Base-by-base conservation (phyloP, 2,888 invertebrate species). In the Leptinotarsa juncta region DNA sequence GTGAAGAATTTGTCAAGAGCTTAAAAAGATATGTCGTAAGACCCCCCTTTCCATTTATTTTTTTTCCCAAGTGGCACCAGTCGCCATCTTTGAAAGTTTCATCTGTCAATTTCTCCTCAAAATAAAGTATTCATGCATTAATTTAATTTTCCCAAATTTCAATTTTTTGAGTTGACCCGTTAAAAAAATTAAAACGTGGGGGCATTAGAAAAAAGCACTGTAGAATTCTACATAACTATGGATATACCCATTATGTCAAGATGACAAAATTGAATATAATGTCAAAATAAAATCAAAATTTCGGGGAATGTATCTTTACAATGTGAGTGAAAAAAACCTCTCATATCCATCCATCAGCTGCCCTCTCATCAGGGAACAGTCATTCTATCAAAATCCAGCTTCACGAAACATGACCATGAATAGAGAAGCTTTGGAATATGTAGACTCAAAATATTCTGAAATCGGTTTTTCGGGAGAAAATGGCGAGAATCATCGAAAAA, bases 271-370 rank as follows among this genome's bases (percentile, higher is more conserved):
- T 26, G 3, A 26, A 23, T 23, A 20, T 60, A 53, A 20, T 60
- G 10, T 60, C 15, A 26, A 5, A 5, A n/a, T 4, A 26, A 60
- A 60, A 26, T 60, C 15, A 12, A 60, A 62, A 32, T n/a, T 62
- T 62, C 32, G 16, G 14, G 14, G 14, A 57, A 57, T 57, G 57
- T 57, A 57, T 14, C 4, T n/a, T 32, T 62, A 32, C 62, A n/a
- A 12, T 42, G 15, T 42, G 10, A n/a, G 42, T 42, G 62, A 62
- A n/a, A 62, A 42, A 32, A 32, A 69, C 57, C 69, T 57, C 57
- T 42, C 62, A 42, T 18, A 57, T 69, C 69, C 69, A 48, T 69
- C 60, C 69, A 57, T 69, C n/a, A 68, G 32, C 23, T 55, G 55
- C 18, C 68, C 53, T 5, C n/a, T 32, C 42, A 68, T 55, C 69